Conservation (phyloP, 2,888 invertebrate genomes). For the Malthinus flaveolus region DNA sequence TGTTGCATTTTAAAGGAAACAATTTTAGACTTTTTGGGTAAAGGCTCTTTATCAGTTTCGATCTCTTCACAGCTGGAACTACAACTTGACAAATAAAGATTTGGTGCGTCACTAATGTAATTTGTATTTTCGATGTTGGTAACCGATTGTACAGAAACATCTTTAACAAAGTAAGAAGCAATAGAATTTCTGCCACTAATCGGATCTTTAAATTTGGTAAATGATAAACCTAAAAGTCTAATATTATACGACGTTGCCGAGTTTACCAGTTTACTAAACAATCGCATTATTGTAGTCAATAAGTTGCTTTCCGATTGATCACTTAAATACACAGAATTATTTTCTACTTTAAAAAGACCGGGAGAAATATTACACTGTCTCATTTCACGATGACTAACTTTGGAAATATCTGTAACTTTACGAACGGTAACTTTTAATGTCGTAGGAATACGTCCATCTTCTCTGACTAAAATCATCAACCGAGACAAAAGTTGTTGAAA, state of each 20-base stretch:
- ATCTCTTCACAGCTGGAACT: conserved; percentile 64
- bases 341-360: conserved; percentile 59
- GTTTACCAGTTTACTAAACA: conserved; percentile 75
- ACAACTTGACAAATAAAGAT: not conserved
- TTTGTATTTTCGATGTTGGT: conserved; percentile 64
- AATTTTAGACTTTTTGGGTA: conserved; percentile 70
- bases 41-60: conserved; percentile 72
- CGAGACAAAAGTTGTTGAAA: conserved; percentile 70
- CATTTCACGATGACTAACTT: conserved; percentile 73
- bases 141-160: conserved; percentile 78
- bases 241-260: conserved; percentile 76
- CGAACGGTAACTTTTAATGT: conserved; percentile 75
- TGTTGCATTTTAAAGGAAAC: conserved; percentile 58
- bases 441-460: conserved; percentile 79
- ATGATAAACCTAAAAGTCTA: conserved; percentile 78
- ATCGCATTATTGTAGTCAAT: conserved; percentile 70
- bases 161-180: conserved; percentile 74
- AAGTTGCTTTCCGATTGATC: conserved; percentile 67
- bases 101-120: conserved; percentile 7
- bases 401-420: conserved; percentile 69
- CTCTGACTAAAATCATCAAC: conserved; percentile 70
- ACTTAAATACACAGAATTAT: conserved; percentile 51
- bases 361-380: conserved; percentile 74
- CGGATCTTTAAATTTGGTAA: conserved; percentile 78
- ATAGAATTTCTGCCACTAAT: conserved; percentile 72